Base-by-base conservation (phyloP, 2,888 invertebrate genomes). In the Tenthredo mesomela region DNA sequence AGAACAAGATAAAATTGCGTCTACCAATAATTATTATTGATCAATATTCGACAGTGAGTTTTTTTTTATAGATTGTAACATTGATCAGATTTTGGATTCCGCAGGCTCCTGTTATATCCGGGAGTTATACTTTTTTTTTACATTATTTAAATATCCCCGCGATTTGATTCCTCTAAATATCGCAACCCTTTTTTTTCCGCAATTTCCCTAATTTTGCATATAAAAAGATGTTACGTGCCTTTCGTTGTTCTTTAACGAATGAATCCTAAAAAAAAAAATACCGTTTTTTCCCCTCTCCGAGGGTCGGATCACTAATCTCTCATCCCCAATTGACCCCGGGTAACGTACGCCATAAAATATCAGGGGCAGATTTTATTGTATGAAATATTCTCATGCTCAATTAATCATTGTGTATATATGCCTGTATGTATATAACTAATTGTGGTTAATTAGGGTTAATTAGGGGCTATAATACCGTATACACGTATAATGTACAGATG, bases 391-490 rank as follows among this genome's bases (percentile, higher is more conserved):
- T 29, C 33, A 67, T 67, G 12, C 7, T 67, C n/a, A 54, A 54
- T 33, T 67, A 18, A 67, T 12, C 37, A 58, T 40, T 25, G n/a
- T 40, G 61, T 61, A 54, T 43, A 29, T 43, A 29, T 21, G 15
- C 37, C 37, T 37, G 7, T 78, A 58, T 21, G 33, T 80, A 80
- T 80, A 40, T 12, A 33, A 77, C 50, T 82, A 65, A 70, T 82
- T 82, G 70, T 40, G 82, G 67, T 70, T 50, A 82, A 82, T 82
- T 82, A 82, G 67, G 82, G 47, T 67, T 82, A 82, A 82, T 82
- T 82, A 70, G n/a, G 50, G 29, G 67, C 47, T 18, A 33, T 65
- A 43, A n/a, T 50, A 25, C 25, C 10, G 25, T 0, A 75, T 0
- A 75, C 25, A 15, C 21, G 15, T 7, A 37, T 37, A 33, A 5